A percentile compares a stretch with the other conserved stretches of the same genome.
These are phyloP conservation scores for Bucorvus abyssinicus DNA, from an alignment of 2,797 vertebrate genomes.

Conservation along the genomic window DNA sequence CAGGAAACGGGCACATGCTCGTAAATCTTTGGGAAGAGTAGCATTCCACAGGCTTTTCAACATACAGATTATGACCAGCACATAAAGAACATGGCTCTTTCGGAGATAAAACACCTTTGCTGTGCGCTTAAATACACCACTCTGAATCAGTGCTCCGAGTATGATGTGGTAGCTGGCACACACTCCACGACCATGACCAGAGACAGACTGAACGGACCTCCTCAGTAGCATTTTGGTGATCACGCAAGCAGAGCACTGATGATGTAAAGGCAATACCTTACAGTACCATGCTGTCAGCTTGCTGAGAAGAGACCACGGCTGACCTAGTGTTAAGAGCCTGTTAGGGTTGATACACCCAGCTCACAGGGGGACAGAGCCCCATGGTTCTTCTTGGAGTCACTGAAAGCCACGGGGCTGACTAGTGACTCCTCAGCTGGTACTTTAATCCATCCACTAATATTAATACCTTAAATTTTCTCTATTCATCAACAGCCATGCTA, in stretches of 20 bases:
- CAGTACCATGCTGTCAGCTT: background rate
- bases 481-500: background rate
- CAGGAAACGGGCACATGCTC: background rate
- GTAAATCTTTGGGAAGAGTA: background rate
- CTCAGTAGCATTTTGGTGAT: background rate
- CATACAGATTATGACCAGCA: background rate
- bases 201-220: background rate
- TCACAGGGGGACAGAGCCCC: background rate
- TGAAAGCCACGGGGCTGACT: background rate
- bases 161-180: background rate
- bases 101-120: background rate
- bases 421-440: background rate
- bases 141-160: background rate
- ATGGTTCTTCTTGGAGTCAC: background rate
- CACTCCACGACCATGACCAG: accelerated
- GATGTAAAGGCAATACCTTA: background rate
- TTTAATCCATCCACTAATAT: background rate
- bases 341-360: background rate
- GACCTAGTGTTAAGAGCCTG: background rate
- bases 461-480: background rate
- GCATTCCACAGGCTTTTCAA: background rate
- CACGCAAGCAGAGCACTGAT: background rate
- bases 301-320: background rate
- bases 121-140: background rate
- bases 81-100: background rate